Evolutionary conservation across 2,113 vertebrate species (phyloP).

Genomic region (Dermatemys mawii): DNA sequence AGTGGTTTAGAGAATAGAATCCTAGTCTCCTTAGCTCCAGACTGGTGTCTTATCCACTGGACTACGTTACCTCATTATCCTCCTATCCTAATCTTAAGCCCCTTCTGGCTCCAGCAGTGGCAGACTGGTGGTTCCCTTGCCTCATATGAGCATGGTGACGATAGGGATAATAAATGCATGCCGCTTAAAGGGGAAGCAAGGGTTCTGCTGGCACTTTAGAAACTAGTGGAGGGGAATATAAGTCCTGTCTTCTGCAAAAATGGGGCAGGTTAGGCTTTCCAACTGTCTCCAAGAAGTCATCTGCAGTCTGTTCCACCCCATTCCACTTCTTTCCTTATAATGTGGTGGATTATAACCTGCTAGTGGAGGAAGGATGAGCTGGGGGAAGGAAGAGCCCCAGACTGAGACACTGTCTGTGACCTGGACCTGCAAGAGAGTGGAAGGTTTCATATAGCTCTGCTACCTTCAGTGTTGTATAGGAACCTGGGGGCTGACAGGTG

Average conservation of each 20-base stretch:
- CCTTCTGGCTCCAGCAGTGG: neutral
- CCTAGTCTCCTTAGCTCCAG: neutral
- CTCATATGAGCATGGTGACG: neutral
- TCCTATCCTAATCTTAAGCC: neutral
- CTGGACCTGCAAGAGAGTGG: neutral
- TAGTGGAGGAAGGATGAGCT: neutral
- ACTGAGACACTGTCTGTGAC: too few relatives aligned
- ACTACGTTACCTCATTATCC: neutral
- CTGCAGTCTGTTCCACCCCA: neutral
- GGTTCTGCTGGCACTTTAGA: neutral
- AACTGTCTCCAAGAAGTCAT: rapidly evolving
- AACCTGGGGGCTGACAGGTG: neutral
- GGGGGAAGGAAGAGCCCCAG: too few relatives aligned
- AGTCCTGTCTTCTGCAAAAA: neutral
- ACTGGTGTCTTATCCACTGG: neutral
- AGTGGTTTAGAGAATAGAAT: neutral
- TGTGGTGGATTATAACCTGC: neutral
- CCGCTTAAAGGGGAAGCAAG: neutral
- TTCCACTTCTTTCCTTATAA: neutral
- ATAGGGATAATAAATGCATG: neutral
- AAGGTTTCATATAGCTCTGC: neutral
- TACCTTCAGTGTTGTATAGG: neutral
- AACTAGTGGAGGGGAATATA: neutral
- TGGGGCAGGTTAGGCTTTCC: neutral
- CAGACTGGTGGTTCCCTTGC: neutral